These are phyloP conservation scores for Acleris sparsana DNA, from an alignment of 2,888 invertebrate species.

Conservation along the genomic window DNA sequence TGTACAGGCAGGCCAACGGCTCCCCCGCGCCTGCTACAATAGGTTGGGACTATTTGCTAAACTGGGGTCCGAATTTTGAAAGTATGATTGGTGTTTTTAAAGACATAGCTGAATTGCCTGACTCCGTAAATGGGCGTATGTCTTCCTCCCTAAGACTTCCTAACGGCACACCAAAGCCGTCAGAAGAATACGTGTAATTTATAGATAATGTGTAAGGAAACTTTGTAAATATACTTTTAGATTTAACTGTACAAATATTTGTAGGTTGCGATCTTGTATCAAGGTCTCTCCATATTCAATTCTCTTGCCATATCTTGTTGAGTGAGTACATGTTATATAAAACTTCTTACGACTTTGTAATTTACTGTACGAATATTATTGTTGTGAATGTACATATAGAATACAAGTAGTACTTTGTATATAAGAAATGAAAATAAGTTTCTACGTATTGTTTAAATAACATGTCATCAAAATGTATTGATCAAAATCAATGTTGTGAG, in stretches of 20 bases:
- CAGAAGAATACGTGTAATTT: conserved; percentile 92
- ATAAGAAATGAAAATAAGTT: conserved; percentile 33
- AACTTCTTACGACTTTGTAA: conserved; percentile 34
- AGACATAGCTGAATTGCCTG: conserved; percentile 97
- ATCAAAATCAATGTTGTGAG: no score
- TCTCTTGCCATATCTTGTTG: conserved; percentile 80
- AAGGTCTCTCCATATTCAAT: conserved; percentile 69
- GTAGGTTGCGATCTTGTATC: conserved; percentile 75
- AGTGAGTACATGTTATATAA: conserved; percentile 49
- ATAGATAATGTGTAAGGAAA: conserved; percentile 34
- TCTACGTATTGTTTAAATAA: conserved; percentile 16
- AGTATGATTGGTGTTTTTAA: conserved; percentile 97
- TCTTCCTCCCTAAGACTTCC: conserved; percentile 90
- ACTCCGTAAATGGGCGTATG: conserved; percentile 89
- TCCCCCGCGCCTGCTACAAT: conserved; percentile 91
- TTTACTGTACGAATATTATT: conserved; percentile 20
- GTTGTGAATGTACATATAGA: conserved; percentile 33
- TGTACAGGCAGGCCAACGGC: conserved; percentile 91
- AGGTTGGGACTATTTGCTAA: conserved; percentile 96
- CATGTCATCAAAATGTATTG: conserved; percentile 19
- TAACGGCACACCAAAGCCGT: conserved; percentile 91
- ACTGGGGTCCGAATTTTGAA: conserved; percentile 98
- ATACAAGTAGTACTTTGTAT: conserved; percentile 35
- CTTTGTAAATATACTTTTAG: conserved; percentile 46
- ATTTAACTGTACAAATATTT: conserved; percentile 65